Base-by-base conservation (phyloP, 2,888 invertebrate species). In the Lasioglossum calceatum region DNA sequence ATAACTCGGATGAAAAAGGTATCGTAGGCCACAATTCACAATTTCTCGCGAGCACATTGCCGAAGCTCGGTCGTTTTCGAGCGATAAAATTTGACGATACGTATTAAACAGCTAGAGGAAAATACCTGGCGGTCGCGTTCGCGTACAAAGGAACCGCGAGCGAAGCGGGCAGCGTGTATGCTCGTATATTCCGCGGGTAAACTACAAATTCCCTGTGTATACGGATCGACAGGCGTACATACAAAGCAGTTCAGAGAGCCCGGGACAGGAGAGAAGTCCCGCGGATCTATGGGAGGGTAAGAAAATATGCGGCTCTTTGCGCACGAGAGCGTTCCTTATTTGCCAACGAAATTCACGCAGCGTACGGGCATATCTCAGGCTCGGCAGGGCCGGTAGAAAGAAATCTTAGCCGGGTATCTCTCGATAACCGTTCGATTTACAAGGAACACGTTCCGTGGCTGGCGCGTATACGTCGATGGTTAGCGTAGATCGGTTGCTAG, bases 351-450 rank as follows among this genome's bases (percentile, higher is more conserved):
- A 77, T 64, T 76, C 75, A 44, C 58, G 54, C 77, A 32, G 36
- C 70, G 36, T 42, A 19, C 47, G 27, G 58, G 64, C n/a, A 47
- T 61, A 77, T 85, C 36, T 74, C 78, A 39, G 42, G 16, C 71
- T 67, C 44, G 27, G 58, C 16, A 32, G 19, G 61, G 16, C 64
- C 14, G 27, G 67, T 16, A n/a, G 71, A 80, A 82, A 78, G 86
- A 87, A 85, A 86, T 87, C 77, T 71, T 39, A 23, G 64, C 32
- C 70, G 23, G 39, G 64, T 61, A 78, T 79, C 78, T 77, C 58
- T 58, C 73, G 80, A 81, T 86, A 74, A 73, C 72, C 64, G 70
- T 88, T 82, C 79, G 77, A 90, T 74, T 90, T 82, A 70, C 87
- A 78, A 73, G 78, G 74, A 78, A 82, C 77, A 74, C 61, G 79